Conservation (phyloP, 2,888 invertebrate species). For the Eristalinus aeneus region DNA sequence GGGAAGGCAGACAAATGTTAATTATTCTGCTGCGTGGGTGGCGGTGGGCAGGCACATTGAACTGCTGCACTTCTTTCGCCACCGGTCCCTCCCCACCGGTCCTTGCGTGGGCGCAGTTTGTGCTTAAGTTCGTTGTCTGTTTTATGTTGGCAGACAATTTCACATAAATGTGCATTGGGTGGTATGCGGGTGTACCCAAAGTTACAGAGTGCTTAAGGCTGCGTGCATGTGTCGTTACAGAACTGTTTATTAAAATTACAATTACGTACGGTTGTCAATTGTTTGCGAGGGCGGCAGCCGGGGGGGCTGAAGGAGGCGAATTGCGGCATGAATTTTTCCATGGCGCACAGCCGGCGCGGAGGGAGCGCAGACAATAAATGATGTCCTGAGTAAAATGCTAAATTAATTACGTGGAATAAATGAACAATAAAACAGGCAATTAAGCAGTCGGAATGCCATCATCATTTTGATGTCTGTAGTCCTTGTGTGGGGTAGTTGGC, state of each 20-base stretch:
- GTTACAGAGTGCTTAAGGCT: conserved; percentile 8
- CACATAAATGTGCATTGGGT: conserved; percentile 27
- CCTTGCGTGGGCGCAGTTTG: conserved; percentile 18
- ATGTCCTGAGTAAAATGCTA: conserved; percentile 36
- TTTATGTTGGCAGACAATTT: conserved; percentile 49
- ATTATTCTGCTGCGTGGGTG: conserved; percentile 43
- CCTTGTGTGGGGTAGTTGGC: neutral
- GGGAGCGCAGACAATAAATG: neutral
- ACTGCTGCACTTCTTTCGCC: conserved; percentile 22
- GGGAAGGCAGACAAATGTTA: conserved; percentile 56
- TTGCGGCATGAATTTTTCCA: neutral
- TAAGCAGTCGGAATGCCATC: conserved; percentile 52
- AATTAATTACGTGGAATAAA: conserved; percentile 68
- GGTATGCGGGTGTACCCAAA: neutral
- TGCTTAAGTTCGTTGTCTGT: conserved; percentile 4
- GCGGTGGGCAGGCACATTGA: conserved; percentile 30
- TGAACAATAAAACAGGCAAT: conserved; percentile 67
- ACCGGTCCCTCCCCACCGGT: neutral
- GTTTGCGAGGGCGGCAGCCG: neutral
- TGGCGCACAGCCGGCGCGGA: neutral
- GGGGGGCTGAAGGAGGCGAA: neutral
- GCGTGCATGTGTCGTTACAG: conserved; percentile 63
- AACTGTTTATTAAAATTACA: conserved; percentile 63
- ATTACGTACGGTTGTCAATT: conserved; percentile 59
- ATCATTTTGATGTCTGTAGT: conserved; percentile 24